phyloP scores from a whole-genome alignment of 2,888 invertebrate species.

The Ennomos quercinarius region DNA sequence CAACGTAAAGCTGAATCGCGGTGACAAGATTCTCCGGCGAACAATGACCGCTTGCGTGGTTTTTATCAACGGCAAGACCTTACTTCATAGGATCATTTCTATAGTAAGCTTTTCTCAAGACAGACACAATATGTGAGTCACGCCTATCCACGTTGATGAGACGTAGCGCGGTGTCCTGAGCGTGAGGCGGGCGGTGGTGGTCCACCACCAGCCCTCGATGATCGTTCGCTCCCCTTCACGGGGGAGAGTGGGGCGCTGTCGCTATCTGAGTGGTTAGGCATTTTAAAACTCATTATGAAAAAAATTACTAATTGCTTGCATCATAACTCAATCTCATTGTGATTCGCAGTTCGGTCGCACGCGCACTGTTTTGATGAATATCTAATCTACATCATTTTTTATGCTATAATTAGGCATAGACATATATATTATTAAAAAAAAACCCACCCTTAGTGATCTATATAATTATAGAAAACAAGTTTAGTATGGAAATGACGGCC shows the following conservation, averaged over 20 bases:
- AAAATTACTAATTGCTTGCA: no score
- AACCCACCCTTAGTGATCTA: no score
- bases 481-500: no score
- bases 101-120: slow-evolving; percentile 50
- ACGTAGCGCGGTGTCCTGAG: slow-evolving; percentile 50
- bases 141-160: slow-evolving; percentile 46
- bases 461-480: no score
- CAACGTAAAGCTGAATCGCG: slow-evolving; percentile 19
- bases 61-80: slow-evolving; percentile 36
- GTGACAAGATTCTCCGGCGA: slow-evolving; percentile 23
- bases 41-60: not conserved
- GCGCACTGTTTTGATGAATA: no score
- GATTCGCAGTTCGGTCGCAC: no score
- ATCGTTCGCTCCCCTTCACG: slow-evolving; percentile 42
- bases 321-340: no score
- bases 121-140: slow-evolving; percentile 41
- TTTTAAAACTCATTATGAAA: slow-evolving; percentile 15
- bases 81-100: slow-evolving; percentile 52
- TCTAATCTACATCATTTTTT: no score
- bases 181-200: slow-evolving; percentile 46
- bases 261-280: slow-evolving; percentile 45
- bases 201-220: slow-evolving; percentile 41
- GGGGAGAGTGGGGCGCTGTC: slow-evolving; percentile 44
- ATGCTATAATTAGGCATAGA: no score
- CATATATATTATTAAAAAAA: no score